These are phyloP conservation scores for Oscheius onirici DNA, from an alignment of 2,888 invertebrate species.

Conservation along the genomic window DNA sequence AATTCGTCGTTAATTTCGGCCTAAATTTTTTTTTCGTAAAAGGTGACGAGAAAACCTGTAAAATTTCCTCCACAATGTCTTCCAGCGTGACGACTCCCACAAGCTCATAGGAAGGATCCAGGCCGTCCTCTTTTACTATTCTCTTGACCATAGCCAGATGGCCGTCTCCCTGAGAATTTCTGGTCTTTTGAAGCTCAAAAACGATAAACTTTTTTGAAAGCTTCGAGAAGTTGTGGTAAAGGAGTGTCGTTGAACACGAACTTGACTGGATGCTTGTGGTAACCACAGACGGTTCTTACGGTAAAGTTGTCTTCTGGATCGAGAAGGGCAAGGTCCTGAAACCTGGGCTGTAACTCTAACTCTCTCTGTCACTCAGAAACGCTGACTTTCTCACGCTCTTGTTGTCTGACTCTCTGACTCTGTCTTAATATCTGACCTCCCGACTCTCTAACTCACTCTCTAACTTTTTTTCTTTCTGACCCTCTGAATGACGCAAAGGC, in stretches of 20 bases:
- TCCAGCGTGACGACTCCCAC: constrained; percentile 88
- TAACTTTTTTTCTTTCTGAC: too few species aligned
- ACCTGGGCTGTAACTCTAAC: too few species aligned
- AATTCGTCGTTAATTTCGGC: constrained; percentile 98
- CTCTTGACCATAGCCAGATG: constrained; percentile 88
- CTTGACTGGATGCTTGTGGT: constrained; percentile 91
- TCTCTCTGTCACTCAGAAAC: too few species aligned
- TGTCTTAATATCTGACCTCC: too few species aligned
- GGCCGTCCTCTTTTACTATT: constrained; percentile 81
- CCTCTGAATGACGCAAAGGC: too few species aligned
- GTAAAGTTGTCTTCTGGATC: constrained; percentile 95
- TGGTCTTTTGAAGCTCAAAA: background rate
- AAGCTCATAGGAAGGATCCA: constrained; percentile 90
- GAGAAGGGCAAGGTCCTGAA: constrained; percentile 88
- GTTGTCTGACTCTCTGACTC: too few species aligned
- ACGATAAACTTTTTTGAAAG: constrained; percentile 83
- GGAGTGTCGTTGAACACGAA: constrained; percentile 96
- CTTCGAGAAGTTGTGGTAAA: constrained; percentile 91
- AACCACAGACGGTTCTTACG: constrained; percentile 67
- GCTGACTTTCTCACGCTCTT: too few species aligned
- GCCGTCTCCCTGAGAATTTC: constrained; percentile 62
- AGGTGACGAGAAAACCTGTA: constrained; percentile 41
- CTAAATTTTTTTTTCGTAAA: constrained; percentile 42
- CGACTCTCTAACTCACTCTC: too few species aligned
- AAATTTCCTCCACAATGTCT: constrained; percentile 66